phyloP scores from a whole-genome alignment of 2,113 vertebrate genomes.

The Echinops telfairi region DNA sequence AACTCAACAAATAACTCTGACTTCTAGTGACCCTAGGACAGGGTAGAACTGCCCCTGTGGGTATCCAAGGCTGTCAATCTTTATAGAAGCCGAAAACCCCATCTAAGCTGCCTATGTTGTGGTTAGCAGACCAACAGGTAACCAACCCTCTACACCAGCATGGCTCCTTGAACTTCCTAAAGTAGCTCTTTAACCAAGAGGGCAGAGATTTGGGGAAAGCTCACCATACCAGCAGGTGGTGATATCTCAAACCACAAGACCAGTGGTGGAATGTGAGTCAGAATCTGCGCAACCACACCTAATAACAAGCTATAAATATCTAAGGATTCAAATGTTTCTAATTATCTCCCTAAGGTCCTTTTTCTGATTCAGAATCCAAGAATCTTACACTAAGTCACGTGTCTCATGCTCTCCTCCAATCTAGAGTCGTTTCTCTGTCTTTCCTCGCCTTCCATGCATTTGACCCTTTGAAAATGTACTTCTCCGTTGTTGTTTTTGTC shows the following conservation, averaged over 20 bases:
- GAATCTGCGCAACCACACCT: too few species aligned
- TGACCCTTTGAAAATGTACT: background rate
- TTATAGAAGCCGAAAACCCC: too few species aligned
- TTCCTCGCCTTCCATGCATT: constrained; percentile 34
- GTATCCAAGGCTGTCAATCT: too few species aligned
- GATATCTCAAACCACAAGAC: background rate
- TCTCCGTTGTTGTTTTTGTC: background rate
- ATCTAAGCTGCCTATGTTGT: too few species aligned
- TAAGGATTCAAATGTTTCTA: background rate
- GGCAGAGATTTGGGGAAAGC: background rate
- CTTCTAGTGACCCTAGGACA: too few species aligned
- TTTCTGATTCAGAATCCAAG: constrained; percentile 42
- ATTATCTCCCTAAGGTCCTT: background rate
- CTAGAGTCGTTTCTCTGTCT: too few species aligned
- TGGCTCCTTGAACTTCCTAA: background rate
- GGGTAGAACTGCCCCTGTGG: too few species aligned
- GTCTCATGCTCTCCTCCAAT: background rate
- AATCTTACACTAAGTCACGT: background rate
- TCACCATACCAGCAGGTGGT: background rate
- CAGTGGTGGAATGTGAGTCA: fast-evolving
- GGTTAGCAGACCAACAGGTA: too few species aligned
- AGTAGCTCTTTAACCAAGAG: background rate
- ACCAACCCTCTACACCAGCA: too few species aligned
- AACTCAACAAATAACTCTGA: too few species aligned
- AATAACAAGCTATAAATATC: background rate